Evolutionary conservation across 64 coral and sea anemone genomes (phyloP).

Genomic region (Montipora cactus): DNA sequence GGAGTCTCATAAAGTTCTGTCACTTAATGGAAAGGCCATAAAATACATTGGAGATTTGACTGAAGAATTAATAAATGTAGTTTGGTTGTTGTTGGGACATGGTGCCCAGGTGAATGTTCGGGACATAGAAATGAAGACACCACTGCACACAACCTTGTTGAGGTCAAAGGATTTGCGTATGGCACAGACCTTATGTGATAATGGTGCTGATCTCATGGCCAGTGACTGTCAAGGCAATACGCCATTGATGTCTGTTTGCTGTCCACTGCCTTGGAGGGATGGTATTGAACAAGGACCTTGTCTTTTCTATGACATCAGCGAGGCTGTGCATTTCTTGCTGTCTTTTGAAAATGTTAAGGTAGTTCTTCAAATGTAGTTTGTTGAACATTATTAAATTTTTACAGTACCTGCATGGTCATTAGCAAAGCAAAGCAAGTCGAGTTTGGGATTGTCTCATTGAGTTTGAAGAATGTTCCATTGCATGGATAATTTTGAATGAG

Average conservation of each 20-base stretch:
- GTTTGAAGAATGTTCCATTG: neutral
- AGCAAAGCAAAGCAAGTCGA: neutral
- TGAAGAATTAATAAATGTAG: slow-evolving; percentile 83
- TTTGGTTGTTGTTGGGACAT: slow-evolving; percentile 81
- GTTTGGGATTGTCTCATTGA: neutral
- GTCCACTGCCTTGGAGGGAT: slow-evolving; percentile 85
- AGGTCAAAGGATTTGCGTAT: slow-evolving; percentile 79
- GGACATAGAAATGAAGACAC: slow-evolving; percentile 85
- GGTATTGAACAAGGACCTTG: slow-evolving; percentile 75
- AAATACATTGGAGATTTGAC: slow-evolving; percentile 54
- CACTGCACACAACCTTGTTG: slow-evolving; percentile 77
- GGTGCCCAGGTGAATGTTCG: slow-evolving; percentile 84
- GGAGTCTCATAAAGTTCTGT: slow-evolving; percentile 42
- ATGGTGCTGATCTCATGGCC: slow-evolving; percentile 88
- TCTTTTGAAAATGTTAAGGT: slow-evolving; percentile 88
- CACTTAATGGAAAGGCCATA: slow-evolving; percentile 42
- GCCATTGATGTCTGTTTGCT: slow-evolving; percentile 86
- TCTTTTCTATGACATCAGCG: slow-evolving; percentile 58
- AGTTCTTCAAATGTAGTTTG: neutral
- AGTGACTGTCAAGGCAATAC: slow-evolving; percentile 86
- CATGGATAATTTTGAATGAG: too few relatives aligned
- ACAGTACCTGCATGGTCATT: neutral
- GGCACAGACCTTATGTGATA: slow-evolving; percentile 85
- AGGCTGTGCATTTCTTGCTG: slow-evolving; percentile 72
- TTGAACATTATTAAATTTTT: neutral